Percentiles rank a stretch among this genome's conserved stretches.
These are phyloP conservation scores for Oreochromis spilurus DNA, from an alignment of 2,113 vertebrate genomes.

Conservation along the genomic window DNA sequence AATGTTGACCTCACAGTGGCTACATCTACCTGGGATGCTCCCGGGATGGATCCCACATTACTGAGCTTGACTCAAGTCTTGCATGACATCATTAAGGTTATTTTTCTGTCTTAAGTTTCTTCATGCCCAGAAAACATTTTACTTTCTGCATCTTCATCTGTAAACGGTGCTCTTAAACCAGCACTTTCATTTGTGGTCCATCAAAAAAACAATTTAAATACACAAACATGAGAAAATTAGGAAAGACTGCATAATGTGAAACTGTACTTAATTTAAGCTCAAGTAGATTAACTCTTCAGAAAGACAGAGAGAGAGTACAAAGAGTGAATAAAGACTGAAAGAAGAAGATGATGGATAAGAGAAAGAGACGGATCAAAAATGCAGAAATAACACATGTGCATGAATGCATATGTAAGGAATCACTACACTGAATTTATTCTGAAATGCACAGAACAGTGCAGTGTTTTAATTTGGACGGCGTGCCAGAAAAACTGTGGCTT, in stretches of 20 bases:
- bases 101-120: background rate
- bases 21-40: background rate
- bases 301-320: background rate
- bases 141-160: background rate
- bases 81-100: background rate
- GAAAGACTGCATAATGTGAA: background rate
- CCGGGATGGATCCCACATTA: background rate
- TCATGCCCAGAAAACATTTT: background rate
- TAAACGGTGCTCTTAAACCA: background rate
- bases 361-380: slow-evolving; percentile 25
- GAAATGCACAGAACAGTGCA: background rate
- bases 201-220: background rate
- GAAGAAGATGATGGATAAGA: slow-evolving; percentile 5
- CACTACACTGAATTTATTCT: slow-evolving; percentile 40
- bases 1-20: background rate
- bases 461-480: slow-evolving; percentile 27
- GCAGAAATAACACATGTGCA: slow-evolving; percentile 33
- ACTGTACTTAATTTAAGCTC: background rate
- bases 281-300: background rate
- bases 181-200: background rate
- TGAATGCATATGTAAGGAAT: slow-evolving; percentile 42
- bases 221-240: background rate
- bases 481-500: slow-evolving; percentile 32
- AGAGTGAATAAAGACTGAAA: background rate
- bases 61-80: background rate